Evolutionary conservation across 2,888 invertebrate genomes (phyloP), one percentile per base, ranked within the genome.

Genomic region (Agonopterix alstromeriana): DNA sequence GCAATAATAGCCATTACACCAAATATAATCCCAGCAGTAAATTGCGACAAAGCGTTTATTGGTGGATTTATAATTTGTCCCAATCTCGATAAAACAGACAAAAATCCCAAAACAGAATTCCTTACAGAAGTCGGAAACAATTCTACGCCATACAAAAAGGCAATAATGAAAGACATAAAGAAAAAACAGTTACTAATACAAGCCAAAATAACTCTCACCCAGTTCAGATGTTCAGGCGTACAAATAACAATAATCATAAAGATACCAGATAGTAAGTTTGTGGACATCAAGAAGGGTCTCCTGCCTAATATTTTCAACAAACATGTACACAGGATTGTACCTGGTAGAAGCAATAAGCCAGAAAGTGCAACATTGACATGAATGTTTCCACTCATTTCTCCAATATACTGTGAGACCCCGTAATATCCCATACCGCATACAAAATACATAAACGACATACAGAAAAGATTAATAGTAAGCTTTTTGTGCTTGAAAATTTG

Each of bases 391-490:
- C 92, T 93, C 64, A 94, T 89, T 66, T 93, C 91, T 0, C 94
- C 93, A 45, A 95, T 92, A 65, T 93, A 95, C 65, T 95, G 94
- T 0, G 94, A 93, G 27, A 96, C 91, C 0, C 96, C 96, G 63
- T 95, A 97, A 70, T 96, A 95, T 27, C 95, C 94, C 85, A 97
- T 90, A 5, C 95, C 95, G 45, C 95, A 94, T 0, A 94, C 92
- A 10, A 94, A 87, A 93, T 95, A 95, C 60, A 93, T 92, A 59
- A 92, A 90, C 46, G 91, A 90, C 77, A 94, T 92, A 51, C 91
- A 91, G 0, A 91, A 54, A 0, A 94, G 91, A 63, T 93, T 93
- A 10, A 89, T 59, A 10, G 92, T 76, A 67, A 94, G 84, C 60
- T 90, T 90, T 49, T 57, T 78, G 51, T 83, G 70, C 9, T 53